Evolutionary conservation across 2,797 vertebrate genomes (phyloP).

Genomic region (Harpia harpyja): DNA sequence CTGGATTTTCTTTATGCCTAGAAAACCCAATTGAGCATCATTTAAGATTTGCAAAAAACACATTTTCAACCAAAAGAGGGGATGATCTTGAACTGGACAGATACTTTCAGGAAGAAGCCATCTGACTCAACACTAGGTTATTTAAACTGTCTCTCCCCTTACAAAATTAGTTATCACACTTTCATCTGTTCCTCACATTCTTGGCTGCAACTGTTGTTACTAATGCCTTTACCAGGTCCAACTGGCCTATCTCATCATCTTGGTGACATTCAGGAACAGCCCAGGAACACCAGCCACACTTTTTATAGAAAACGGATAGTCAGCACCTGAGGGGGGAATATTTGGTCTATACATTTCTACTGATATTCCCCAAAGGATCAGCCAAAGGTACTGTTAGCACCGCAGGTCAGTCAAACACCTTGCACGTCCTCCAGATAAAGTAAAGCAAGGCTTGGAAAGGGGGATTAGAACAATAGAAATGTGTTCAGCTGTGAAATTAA

Average conservation of each 20-base stretch:
- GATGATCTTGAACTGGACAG: background rate
- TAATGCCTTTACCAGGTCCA: background rate
- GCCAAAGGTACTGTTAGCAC: background rate
- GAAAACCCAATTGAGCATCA: background rate
- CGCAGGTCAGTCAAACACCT: conserved; percentile 32
- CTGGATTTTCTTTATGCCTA: background rate
- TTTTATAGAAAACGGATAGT: background rate
- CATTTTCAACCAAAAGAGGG: background rate
- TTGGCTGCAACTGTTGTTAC: background rate
- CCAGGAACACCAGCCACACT: background rate
- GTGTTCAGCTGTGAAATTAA: conserved; percentile 83
- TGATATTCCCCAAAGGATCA: background rate
- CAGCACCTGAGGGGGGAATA: background rate
- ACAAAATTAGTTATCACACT: background rate
- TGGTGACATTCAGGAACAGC: background rate
- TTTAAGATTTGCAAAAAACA: background rate
- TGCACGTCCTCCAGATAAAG: conserved; percentile 60
- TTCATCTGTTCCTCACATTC: background rate
- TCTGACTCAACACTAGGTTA: background rate
- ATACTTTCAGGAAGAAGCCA: background rate
- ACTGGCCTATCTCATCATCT: background rate
- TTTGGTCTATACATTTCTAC: background rate
- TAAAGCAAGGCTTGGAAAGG: conserved; percentile 37
- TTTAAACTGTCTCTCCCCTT: background rate
- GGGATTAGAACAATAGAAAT: conserved; percentile 65